Percentiles rank a stretch among this genome's conserved stretches.
These are phyloP conservation scores for Acanthosoma haemorrhoidale DNA, from an alignment of 2,888 invertebrate species.

Conservation along the genomic window DNA sequence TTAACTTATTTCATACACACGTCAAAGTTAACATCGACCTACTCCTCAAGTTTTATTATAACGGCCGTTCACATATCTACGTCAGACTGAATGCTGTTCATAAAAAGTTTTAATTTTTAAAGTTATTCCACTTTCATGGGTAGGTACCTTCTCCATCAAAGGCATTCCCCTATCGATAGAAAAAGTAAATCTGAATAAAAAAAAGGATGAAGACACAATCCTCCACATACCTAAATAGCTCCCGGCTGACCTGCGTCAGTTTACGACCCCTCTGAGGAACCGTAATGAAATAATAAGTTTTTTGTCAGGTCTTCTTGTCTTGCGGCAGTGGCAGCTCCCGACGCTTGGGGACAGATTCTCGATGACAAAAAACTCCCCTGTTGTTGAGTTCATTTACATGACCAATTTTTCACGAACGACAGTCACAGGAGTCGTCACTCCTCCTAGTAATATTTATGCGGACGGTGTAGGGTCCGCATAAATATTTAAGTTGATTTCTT, in stretches of 20 bases:
- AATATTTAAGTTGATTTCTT: no score
- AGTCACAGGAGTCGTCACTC: background rate
- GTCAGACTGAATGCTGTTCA: no score
- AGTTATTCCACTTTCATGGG: background rate
- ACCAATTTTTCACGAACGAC: background rate
- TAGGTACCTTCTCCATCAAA: background rate
- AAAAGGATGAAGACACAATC: background rate
- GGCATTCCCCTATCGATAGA: background rate
- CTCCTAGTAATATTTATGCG: no score
- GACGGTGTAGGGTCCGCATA: no score
- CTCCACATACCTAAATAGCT: background rate
- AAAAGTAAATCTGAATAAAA: background rate
- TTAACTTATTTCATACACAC: no score
- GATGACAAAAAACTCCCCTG: background rate
- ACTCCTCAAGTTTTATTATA: no score
- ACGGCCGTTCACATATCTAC: no score
- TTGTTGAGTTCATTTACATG: no score
- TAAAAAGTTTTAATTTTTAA: no score
- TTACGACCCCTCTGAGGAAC: background rate
- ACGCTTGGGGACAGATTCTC: background rate
- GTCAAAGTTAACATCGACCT: no score
- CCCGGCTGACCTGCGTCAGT: background rate
- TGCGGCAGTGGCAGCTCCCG: no score
- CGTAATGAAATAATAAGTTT: background rate
- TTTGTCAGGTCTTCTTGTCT: background rate